A percentile compares a stretch with the other conserved stretches of the same genome.
Evolutionary conservation across 2,113 vertebrate species (phyloP).

Genomic region (Hydrolagus affinis): DNA sequence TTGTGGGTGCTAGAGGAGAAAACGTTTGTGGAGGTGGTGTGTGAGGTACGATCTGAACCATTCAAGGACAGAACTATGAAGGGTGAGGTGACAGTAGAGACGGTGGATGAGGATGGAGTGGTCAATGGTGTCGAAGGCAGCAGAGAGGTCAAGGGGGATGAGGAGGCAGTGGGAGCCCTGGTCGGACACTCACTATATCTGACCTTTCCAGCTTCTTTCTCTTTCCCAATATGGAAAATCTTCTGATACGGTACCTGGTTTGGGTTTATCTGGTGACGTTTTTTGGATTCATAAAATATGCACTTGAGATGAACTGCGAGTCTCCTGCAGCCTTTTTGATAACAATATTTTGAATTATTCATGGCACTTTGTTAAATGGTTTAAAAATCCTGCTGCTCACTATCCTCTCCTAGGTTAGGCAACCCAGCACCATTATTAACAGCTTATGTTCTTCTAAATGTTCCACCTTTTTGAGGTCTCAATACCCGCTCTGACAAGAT

Average conservation of each 20-base stretch:
- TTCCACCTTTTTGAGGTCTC: slow-evolving; percentile 3
- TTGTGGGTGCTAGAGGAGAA: too few species aligned
- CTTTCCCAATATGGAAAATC: too few species aligned
- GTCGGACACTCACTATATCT: too few species aligned
- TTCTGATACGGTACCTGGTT: background rate
- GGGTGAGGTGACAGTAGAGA: too few species aligned
- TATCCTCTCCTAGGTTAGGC: background rate
- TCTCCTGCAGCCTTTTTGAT: background rate
- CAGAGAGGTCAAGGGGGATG: too few species aligned
- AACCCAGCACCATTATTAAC: slow-evolving; percentile 15
- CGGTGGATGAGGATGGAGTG: too few species aligned
- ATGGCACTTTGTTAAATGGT: background rate
- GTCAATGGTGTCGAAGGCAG: too few species aligned
- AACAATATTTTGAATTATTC: background rate
- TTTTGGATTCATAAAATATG: background rate
- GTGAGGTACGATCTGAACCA: too few species aligned
- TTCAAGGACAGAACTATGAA: too few species aligned
- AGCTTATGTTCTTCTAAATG: background rate
- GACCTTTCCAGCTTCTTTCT: background rate
- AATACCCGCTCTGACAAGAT: slow-evolving; percentile 23
- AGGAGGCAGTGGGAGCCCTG: background rate
- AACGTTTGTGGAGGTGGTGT: too few species aligned
- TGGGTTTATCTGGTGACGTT: background rate
- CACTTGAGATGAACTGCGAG: too few species aligned
- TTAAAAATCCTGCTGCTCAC: background rate